Base-by-base conservation (phyloP, 2,888 invertebrate genomes). In the Ennomos fuscantarius region DNA sequence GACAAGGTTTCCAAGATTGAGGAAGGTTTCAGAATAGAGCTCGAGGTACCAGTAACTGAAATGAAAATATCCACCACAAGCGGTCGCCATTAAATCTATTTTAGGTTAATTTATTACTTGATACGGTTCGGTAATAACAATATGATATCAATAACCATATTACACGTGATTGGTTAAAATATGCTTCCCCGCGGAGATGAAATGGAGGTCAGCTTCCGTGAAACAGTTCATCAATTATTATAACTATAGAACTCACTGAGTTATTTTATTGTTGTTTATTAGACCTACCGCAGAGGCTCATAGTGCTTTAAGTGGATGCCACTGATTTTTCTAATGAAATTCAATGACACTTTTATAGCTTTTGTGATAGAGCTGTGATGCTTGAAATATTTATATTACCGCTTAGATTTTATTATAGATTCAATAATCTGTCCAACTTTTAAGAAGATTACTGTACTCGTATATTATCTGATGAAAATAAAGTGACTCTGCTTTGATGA, bases 111-210 rank as follows among this genome's bases (percentile, higher is more conserved):
- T 62, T 62, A 66, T 62, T 50, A 52, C 55, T 44, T 58, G 60
- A 62, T 64, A 62, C 45, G 47, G 59, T 50, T 40, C n/a, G 11
- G 50, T 55, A 61, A 62, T 68, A 68, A 68, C 60, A 62, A 47
- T 50, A 54, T 60, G 54, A 67, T 63, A 68, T 57, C 63, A 65
- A 62, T 65, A 68, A 61, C 62, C 59, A 59, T 65, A 62, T 63
- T 63, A 64, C 56, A 57, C 55, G 60, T 62, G 65, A 63, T 63
- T 67, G 63, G 55, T 55, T 59, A 46, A 49, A 48, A 60, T 49
- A 59, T 47, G 41, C 58, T 53, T 54, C 48, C 67, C 63, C 59
- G 60, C 63, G 65, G 48, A 63, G 55, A 48, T 43, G 44, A 56
- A 61, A 57, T 60, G 46, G 55, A 60, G 53, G 64, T 57, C 61